Evolutionary conservation across 2,888 invertebrate genomes (phyloP), one percentile per base, ranked within the genome.

Genomic region (Chalcis sispes): DNA sequence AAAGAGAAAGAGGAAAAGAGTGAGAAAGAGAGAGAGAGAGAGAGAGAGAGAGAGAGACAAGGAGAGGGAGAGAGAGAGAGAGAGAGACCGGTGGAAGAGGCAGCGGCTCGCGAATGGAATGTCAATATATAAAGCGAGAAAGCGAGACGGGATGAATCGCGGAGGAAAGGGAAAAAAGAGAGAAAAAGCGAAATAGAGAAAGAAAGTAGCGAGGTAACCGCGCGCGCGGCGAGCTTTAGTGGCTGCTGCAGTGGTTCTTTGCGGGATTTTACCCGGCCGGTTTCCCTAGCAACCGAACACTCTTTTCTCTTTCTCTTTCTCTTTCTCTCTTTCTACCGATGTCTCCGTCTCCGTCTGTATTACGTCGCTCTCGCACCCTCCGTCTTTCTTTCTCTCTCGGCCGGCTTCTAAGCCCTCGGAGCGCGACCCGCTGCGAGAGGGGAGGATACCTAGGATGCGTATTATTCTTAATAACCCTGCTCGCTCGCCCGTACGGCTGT

Each of bases 381-480:
- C 67, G 76, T 64, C 76, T 59, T 77, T 79, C 72, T 76, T 79
- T 75, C 79, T 62, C 67, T 75, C 70, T 73, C 77, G 58, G 56
- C 58, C 67, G 54, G 56, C 76, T 77, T 81, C 80, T 80, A 80
- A 82, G 79, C 81, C 80, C 79, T 79, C 79, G 77, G 77, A 79
- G 77, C 77, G 79, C 77, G 79, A 72, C 72, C 72, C 36, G 75
- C 59, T 58, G 73, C 58, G 76, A 77, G 78, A 79, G 80, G 72
- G 79, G 72, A 73, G 80, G 79, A 82, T 80, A 81, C 82, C 86
- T 86, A 87, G 87, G 86, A 87, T 87, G 85, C 87, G 87, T 88
- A 88, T 88, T 88, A 88, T 88, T 88, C 87, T 88, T 88, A 88
- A 88, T 88, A 88, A 88, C 86, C 86, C 85, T 83, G 83, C 84